Percentiles rank a stretch among this genome's conserved stretches.
These are phyloP conservation scores for Bujurquina vittata DNA, from an alignment of 2,113 vertebrate species.

Conservation along the genomic window DNA sequence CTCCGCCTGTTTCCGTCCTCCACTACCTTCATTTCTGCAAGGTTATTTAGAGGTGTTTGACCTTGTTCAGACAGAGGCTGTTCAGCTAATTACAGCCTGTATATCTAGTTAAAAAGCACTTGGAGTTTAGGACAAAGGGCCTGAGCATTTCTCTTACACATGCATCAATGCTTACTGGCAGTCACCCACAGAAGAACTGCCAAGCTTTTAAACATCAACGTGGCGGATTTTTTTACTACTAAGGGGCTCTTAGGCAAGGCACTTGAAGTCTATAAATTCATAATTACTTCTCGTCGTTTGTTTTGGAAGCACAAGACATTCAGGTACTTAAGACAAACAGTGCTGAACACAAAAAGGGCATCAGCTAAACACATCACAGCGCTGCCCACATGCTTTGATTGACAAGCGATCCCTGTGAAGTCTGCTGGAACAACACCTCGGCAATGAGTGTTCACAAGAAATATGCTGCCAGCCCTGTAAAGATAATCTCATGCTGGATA, in stretches of 20 bases:
- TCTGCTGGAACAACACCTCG: conserved; percentile 31
- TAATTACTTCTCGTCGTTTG: neutral
- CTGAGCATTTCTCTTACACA: neutral
- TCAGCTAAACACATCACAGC: conserved; percentile 7
- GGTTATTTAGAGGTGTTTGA: conserved; percentile 28
- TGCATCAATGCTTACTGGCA: neutral
- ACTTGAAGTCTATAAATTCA: conserved; percentile 1
- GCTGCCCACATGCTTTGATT: conserved; percentile 66
- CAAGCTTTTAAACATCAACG: neutral
- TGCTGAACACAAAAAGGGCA: conserved; percentile 19
- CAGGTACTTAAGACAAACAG: conserved; percentile 3
- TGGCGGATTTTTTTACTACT: neutral
- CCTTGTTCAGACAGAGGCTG: conserved; percentile 9
- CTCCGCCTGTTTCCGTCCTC: neutral
- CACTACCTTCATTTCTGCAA: conserved; percentile 32
- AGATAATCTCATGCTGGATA: neutral
- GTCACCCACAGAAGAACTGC: neutral
- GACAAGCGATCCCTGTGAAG: conserved; percentile 50
- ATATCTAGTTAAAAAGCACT: neutral
- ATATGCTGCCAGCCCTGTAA: conserved; percentile 26
- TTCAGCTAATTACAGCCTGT: conserved; percentile 42
- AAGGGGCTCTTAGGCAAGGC: neutral
- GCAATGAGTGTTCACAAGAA: neutral
- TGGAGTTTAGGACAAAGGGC: neutral
- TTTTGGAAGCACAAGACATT: neutral